Percentiles rank a stretch among this genome's conserved stretches.
Conservation (phyloP, 2,797 vertebrate species). For the Ispidina picta region DNA sequence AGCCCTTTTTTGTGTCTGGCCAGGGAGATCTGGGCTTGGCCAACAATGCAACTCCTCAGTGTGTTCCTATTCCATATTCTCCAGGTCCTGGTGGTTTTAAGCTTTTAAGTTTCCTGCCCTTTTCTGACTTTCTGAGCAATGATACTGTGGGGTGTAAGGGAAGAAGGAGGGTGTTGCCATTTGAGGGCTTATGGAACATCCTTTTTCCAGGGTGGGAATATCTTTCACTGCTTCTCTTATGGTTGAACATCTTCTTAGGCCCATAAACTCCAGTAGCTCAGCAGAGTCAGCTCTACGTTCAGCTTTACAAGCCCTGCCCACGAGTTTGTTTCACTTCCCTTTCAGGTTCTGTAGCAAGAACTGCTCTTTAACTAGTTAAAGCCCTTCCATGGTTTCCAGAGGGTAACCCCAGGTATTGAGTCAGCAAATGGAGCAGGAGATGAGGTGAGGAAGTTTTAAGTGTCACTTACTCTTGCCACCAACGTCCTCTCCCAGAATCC, state of each 20-base stretch:
- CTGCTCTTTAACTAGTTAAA: not conserved
- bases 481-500: slow-evolving; percentile 89
- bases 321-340: not conserved
- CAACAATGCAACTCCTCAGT: not conserved
- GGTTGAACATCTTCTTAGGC: not conserved
- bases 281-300: not conserved
- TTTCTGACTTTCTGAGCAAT: not conserved
- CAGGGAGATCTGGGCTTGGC: not conserved
- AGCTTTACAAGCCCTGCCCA: not conserved
- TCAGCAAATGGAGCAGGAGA: not conserved
- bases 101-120: not conserved
- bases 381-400: not conserved
- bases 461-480: slow-evolving; percentile 89
- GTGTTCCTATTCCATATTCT: not conserved
- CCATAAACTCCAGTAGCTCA: not conserved
- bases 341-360: not conserved
- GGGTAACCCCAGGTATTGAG: rapidly evolving
- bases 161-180: not conserved
- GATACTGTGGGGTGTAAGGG: rapidly evolving
- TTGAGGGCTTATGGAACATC: not conserved
- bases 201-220: not conserved
- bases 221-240: not conserved
- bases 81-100: not conserved
- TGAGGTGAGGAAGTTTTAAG: not conserved
- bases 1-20: not conserved